These are phyloP conservation scores for Nasonia oneida DNA, from an alignment of 2,888 invertebrate species.

Conservation along the genomic window DNA sequence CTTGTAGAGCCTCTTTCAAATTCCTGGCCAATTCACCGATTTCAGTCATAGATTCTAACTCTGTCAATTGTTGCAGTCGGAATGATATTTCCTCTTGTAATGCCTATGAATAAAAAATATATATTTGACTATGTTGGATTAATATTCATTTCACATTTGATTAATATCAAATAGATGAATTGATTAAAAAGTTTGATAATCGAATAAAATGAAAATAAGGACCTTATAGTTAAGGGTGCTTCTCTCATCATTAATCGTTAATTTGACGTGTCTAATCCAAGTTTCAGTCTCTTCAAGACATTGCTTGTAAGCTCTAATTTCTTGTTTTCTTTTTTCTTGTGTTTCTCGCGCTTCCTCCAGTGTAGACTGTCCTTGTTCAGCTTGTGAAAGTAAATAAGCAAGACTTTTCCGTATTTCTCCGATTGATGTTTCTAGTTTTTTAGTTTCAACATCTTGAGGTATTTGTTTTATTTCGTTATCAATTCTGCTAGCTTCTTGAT, in stretches of 20 bases:
- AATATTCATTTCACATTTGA: neutral
- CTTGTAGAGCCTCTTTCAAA: constrained; percentile 73
- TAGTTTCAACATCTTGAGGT: constrained; percentile 84
- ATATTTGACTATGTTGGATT: neutral
- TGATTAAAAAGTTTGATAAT: neutral
- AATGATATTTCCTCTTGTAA: constrained; percentile 73
- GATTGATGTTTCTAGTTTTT: constrained; percentile 81
- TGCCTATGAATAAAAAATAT: constrained; percentile 65
- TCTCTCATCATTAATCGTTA: constrained; percentile 68
- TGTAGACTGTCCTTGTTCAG: constrained; percentile 84
- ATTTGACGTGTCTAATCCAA: constrained; percentile 72
- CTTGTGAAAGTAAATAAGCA: constrained; percentile 84
- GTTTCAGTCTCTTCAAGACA: constrained; percentile 75
- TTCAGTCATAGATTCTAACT: constrained; percentile 74
- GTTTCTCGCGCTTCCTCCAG: constrained; percentile 81
- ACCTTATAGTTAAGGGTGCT: constrained; percentile 64
- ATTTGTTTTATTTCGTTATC: constrained; percentile 84
- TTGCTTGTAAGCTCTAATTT: constrained; percentile 78
- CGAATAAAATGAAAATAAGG: neutral
- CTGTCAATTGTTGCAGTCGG: constrained; percentile 71
- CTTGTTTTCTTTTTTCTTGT: constrained; percentile 81
- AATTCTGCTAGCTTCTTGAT: constrained; percentile 84
- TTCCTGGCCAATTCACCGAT: constrained; percentile 72
- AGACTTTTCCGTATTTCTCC: constrained; percentile 84
- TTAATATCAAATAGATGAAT: neutral